Base-by-base conservation (phyloP, 2,797 vertebrate species). In the Fistularia tabacaria region DNA sequence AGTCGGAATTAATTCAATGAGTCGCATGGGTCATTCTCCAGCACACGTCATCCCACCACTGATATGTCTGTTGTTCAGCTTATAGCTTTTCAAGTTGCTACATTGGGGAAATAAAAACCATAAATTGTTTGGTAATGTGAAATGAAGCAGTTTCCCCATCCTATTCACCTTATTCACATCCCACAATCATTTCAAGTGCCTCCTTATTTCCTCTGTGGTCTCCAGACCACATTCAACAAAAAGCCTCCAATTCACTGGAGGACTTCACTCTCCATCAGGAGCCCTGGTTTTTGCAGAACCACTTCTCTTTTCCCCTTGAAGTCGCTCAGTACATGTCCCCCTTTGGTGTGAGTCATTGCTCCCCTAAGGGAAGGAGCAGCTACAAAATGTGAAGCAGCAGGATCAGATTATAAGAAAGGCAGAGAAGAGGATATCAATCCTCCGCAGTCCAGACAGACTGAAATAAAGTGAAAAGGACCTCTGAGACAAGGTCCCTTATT, bases 381-480 rank as follows among this genome's bases (percentile, higher is more conserved):
- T 13, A 46, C 63, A 51, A 57, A 51, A 52, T 43, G 9, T 67
- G 67, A 54, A 55, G 71, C 55, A 47, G 49, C 61, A 62, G 63
- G 49, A 53, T 72, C 73, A 59, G 51, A 72, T 46, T 58, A 42
- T 42, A 10, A 42, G 41, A 42, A 42, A 65, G 38, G 55, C 39
- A 38, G 54, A 46, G 45, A 54, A 12, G 8, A 64, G 57, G 53
- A 41, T n/a, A 44, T 49, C 42, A 54, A 44, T 65, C 66, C 66
- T 51, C 69, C 76, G 59, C 71, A 54, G 50, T 72, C 64, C 54
- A 54, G 61, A 69, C 66, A 63, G 64, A 64, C 54, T 57, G 76
- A 79, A 82, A 84, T 82, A 84, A 82, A 73, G 64, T 82, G 75
- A 71, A 76, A 66, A 68, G 74, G 70, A 71, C 56, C 48, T 56